Evolutionary conservation across 2,888 invertebrate species (phyloP).

Genomic region (Eurois occulta): DNA sequence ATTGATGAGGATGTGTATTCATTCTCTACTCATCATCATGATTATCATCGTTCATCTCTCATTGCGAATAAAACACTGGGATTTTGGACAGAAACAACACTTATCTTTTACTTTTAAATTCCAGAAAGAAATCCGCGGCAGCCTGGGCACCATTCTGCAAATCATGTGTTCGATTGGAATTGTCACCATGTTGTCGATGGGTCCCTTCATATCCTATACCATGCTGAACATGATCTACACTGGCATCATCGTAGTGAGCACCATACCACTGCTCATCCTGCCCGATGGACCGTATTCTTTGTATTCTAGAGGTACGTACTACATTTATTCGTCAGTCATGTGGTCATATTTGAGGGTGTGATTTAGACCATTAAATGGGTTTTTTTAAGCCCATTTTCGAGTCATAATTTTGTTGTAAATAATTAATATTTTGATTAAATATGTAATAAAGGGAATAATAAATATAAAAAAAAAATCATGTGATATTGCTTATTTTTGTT

Average conservation of each 20-base stretch:
- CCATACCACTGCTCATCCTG: conserved; percentile 77
- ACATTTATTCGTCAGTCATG: not conserved
- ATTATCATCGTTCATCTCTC: too few relatives aligned
- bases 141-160: conserved; percentile 80
- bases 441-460: too few relatives aligned
- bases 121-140: conserved; percentile 83
- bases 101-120: conserved; percentile 40
- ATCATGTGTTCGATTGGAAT: conserved; percentile 80
- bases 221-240: conserved; percentile 73
- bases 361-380: too few relatives aligned
- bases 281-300: conserved; percentile 83
- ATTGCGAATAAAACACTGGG: not conserved
- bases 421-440: too few relatives aligned
- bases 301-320: conserved; percentile 78
- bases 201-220: conserved; percentile 79
- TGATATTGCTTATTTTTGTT: too few relatives aligned
- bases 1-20: too few relatives aligned
- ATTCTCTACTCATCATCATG: too few relatives aligned
- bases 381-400: too few relatives aligned
- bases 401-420: too few relatives aligned
- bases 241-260: conserved; percentile 62
- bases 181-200: conserved; percentile 79
- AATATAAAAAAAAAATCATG: too few relatives aligned
- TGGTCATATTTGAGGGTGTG: too few relatives aligned
- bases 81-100: too few relatives aligned